Evolutionary conservation across 2,888 invertebrate species (phyloP).

Genomic region (Amblyteles armatorius): DNA sequence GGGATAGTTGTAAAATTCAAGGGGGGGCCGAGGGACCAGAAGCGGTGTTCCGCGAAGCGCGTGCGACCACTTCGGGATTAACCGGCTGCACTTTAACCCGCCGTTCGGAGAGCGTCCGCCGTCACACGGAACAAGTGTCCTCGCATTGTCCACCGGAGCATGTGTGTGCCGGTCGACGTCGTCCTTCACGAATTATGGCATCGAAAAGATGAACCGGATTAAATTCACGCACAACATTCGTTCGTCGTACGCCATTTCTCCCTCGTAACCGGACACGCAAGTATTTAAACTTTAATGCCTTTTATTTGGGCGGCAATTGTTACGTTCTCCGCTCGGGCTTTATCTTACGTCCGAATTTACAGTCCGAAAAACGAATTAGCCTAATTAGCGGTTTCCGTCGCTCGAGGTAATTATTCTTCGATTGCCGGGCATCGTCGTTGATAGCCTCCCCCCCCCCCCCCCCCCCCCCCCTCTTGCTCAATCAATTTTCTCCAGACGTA

Average conservation of each 20-base stretch:
- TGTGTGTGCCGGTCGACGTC: conserved; percentile 4
- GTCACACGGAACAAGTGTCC: conserved; percentile 44
- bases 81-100: conserved; percentile 61
- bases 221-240: conserved; percentile 58
- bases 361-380: conserved; percentile 63
- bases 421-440: conserved; percentile 1
- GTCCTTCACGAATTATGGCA: conserved; percentile 48
- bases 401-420: conserved; percentile 42
- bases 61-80: conserved; percentile 63
- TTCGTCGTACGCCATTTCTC: conserved; percentile 15
- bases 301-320: conserved; percentile 39
- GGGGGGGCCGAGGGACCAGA: conserved; percentile 17
- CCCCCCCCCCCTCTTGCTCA: background rate
- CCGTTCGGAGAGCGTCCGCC: conserved; percentile 1
- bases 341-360: conserved; percentile 61
- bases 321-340: conserved; percentile 33
- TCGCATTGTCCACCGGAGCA: conserved; percentile 14
- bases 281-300: conserved; percentile 49
- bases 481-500: conserved; percentile 4
- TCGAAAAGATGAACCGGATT: conserved; percentile 64
- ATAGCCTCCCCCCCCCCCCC: background rate
- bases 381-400: conserved; percentile 53
- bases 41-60: conserved; percentile 23
- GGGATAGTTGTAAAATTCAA: conserved; percentile 56
- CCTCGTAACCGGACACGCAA: conserved; percentile 43